Percentiles rank a stretch among this genome's conserved stretches.
Evolutionary conservation across 2,888 invertebrate species (phyloP).

Genomic region (Cryptus viduatorius): DNA sequence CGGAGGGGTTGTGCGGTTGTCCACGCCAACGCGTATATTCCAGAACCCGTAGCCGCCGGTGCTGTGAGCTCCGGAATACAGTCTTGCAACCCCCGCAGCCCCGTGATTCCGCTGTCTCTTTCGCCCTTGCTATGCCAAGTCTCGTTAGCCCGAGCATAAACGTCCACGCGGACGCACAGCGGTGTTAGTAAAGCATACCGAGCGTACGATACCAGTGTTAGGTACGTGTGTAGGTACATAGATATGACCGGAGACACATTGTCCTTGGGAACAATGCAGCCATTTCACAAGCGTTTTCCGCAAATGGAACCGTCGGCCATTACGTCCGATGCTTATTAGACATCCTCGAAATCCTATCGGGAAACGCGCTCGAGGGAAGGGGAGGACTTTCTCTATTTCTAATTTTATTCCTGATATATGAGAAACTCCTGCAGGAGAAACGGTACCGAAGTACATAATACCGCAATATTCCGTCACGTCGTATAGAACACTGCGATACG

Average conservation of each 20-base stretch:
- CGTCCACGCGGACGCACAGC: constrained; percentile 42
- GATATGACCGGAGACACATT: constrained; percentile 66
- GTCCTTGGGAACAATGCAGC: constrained; percentile 68
- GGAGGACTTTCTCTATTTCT: not conserved
- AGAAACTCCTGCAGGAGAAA: not conserved
- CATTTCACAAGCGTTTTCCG: constrained; percentile 66
- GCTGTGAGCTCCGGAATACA: constrained; percentile 15
- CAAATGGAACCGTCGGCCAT: constrained; percentile 69
- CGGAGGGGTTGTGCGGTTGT: constrained; percentile 60
- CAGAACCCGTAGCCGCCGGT: not conserved
- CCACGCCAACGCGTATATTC: constrained; percentile 69
- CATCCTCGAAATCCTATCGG: constrained; percentile 56
- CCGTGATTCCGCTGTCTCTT: not conserved
- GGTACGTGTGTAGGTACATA: constrained; percentile 27
- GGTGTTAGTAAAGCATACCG: not conserved
- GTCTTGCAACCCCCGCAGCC: constrained; percentile 46
- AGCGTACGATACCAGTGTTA: not conserved
- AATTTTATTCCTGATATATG: not conserved
- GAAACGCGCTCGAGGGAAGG: not conserved
- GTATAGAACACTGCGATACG: not conserved
- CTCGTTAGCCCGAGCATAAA: constrained; percentile 67
- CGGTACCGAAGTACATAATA: not conserved
- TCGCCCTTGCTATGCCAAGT: constrained; percentile 66
- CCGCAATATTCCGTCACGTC: too few species aligned
- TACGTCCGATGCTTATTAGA: constrained; percentile 65